Evolutionary conservation across 2,113 vertebrate genomes (phyloP).

Genomic region (Fulmarus glacialis): DNA sequence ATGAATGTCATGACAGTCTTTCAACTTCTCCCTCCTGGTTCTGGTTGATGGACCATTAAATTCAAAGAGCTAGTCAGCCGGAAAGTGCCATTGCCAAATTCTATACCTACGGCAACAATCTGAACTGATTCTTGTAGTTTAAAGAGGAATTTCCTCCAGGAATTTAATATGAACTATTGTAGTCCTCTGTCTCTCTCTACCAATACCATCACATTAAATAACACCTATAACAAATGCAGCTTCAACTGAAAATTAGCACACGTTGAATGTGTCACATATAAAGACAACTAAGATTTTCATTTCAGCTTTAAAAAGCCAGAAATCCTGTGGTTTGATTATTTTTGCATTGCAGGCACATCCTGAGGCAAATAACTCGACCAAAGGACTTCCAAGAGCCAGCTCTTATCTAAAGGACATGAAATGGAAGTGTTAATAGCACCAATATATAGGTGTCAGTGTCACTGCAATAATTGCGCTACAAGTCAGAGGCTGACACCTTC

Average conservation of each 20-base stretch:
- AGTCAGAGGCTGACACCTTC: slow-evolving; percentile 46
- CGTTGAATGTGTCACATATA: not conserved
- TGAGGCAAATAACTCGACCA: slow-evolving; percentile 2
- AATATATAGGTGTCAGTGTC: slow-evolving; percentile 40
- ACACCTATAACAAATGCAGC: not conserved
- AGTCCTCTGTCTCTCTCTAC: not conserved
- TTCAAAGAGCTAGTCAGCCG: not conserved
- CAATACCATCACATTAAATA: not conserved
- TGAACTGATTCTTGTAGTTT: not conserved
- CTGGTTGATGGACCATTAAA: not conserved
- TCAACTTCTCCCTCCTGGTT: not conserved
- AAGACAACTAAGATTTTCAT: not conserved
- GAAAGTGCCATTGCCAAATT: not conserved
- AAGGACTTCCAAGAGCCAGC: slow-evolving; percentile 11
- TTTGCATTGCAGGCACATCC: not conserved
- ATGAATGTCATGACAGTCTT: not conserved
- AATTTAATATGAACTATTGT: not conserved
- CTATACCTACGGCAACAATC: not conserved
- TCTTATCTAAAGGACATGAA: slow-evolving; percentile 24
- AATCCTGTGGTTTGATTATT: slow-evolving; percentile 10
- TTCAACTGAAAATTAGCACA: slow-evolving; percentile 5
- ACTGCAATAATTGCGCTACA: slow-evolving; percentile 20
- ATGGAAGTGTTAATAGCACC: slow-evolving; percentile 56
- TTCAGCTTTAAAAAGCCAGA: not conserved
- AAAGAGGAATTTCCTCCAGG: not conserved